phyloP scores from a whole-genome alignment of 2,888 invertebrate species.

The Teleogryllus oceanicus region DNA sequence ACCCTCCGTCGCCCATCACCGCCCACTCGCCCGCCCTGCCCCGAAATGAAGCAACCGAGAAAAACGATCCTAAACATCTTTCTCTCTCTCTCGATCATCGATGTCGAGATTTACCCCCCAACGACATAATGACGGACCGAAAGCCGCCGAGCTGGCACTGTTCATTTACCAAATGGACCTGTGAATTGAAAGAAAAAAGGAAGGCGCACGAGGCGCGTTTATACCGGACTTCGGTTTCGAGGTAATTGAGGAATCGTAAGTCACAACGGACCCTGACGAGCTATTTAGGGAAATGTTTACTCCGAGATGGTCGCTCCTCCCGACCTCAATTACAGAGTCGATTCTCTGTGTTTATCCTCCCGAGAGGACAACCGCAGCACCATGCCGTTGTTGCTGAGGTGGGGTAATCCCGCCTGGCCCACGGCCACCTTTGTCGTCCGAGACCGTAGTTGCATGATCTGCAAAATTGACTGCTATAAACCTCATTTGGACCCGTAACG shows the following conservation, averaged over 20 bases:
- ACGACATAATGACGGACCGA: background rate
- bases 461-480: too few species aligned
- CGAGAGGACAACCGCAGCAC: too few species aligned
- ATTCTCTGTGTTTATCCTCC: too few species aligned
- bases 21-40: background rate
- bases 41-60: background rate
- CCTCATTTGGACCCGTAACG: too few species aligned
- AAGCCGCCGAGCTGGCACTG: background rate
- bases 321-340: too few species aligned
- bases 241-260: background rate
- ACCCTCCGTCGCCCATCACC: background rate
- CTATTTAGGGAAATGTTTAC: background rate
- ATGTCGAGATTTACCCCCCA: background rate
- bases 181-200: slow-evolving; percentile 6
- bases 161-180: slow-evolving; percentile 10
- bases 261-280: background rate
- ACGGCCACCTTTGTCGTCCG: too few species aligned
- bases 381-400: too few species aligned
- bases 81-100: background rate
- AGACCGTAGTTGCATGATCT: too few species aligned
- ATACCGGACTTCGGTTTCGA: background rate
- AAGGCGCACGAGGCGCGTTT: background rate
- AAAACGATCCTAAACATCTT: background rate
- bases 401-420: too few species aligned
- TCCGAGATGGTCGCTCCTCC: background rate